Evolutionary conservation across 2,888 invertebrate genomes (phyloP).

Genomic region (Lasius platythorax): DNA sequence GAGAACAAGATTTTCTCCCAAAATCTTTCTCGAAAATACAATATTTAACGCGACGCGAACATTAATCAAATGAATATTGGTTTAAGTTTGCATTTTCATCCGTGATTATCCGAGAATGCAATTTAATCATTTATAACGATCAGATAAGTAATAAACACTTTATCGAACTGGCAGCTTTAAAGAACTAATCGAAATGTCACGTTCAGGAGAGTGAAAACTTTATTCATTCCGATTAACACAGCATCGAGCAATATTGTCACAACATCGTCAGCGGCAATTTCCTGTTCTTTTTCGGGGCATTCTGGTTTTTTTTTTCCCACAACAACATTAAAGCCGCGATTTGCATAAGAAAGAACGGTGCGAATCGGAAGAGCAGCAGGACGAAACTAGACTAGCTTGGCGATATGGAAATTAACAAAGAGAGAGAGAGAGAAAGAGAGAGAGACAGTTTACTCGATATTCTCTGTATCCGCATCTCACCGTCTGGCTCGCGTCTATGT

Average conservation of each 20-base stretch:
- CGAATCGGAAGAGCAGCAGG: background rate
- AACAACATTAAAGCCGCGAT: conserved; percentile 29
- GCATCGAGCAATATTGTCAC: background rate
- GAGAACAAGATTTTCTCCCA: background rate
- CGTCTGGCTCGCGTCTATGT: conserved; percentile 2
- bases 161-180: background rate
- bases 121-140: conserved; percentile 6
- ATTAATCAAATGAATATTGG: background rate
- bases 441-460: conserved; percentile 35
- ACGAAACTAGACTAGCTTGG: background rate
- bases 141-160: background rate
- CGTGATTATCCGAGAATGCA: too few species aligned
- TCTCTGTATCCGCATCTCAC: conserved; percentile 1
- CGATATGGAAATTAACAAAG: conserved; percentile 41
- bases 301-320: background rate
- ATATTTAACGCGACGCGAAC: background rate
- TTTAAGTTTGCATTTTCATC: background rate
- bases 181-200: conserved; percentile 2
- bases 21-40: background rate
- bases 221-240: conserved; percentile 31
- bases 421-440: background rate
- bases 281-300: background rate
- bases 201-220: conserved; percentile 1
- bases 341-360: conserved; percentile 38
- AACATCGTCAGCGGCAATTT: conserved; percentile 4